Percentiles rank a stretch among this genome's conserved stretches.
phyloP scores from a whole-genome alignment of 2,888 invertebrate species.

The Heliconius ethilla region DNA sequence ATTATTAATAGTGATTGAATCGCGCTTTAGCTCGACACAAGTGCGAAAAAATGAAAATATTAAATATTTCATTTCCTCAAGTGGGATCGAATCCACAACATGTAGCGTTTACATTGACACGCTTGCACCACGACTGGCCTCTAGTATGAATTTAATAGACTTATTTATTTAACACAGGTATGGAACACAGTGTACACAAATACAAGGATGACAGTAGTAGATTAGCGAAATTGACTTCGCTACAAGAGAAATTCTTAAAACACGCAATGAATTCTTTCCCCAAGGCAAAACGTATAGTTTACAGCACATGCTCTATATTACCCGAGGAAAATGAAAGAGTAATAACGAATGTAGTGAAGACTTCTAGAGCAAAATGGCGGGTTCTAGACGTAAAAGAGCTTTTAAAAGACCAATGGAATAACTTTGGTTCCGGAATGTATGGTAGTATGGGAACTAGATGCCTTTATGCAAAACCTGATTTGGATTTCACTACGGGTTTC shows the following conservation, averaged over 20 bases:
- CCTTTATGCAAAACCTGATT: conserved; percentile 88
- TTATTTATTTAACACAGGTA: conserved; percentile 54
- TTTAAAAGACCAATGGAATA: conserved; percentile 85
- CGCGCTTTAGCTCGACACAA: too few species aligned
- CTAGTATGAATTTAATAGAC: background rate
- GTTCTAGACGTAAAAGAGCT: conserved; percentile 83
- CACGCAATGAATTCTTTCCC: conserved; percentile 94
- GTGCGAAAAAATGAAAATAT: too few species aligned
- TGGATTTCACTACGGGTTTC: conserved; percentile 95
- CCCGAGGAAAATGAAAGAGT: conserved; percentile 97
- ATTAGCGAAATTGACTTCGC: conserved; percentile 85
- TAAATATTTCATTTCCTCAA: too few species aligned
- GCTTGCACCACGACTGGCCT: background rate
- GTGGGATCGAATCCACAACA: too few species aligned
- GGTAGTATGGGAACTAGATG: conserved; percentile 87
- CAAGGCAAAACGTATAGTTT: conserved; percentile 91
- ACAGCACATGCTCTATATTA: conserved; percentile 97
- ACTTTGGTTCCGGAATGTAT: conserved; percentile 85
- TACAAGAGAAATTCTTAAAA: conserved; percentile 91
- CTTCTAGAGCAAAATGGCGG: conserved; percentile 81
- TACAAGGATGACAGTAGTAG: conserved; percentile 78
- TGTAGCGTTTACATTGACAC: background rate
- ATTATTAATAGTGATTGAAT: too few species aligned
- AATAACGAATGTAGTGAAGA: conserved; percentile 85
- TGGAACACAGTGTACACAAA: conserved; percentile 72